phyloP scores from a whole-genome alignment of 2,113 vertebrate species.

The Lagopus leucura region DNA sequence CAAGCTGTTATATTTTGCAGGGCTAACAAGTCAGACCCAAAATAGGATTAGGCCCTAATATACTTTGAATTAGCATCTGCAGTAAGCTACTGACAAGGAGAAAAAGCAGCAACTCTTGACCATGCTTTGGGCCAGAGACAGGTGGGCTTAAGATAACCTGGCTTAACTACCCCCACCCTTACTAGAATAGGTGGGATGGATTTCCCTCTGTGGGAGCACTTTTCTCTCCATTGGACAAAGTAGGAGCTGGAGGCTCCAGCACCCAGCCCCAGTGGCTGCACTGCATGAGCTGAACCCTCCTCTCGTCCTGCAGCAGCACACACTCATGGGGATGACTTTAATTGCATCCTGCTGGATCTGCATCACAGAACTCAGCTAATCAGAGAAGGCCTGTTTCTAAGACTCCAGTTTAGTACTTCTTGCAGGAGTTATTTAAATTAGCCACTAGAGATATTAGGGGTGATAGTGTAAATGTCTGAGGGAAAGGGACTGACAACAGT shows the following conservation, averaged over 20 bases:
- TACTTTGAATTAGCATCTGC: slow-evolving; percentile 18
- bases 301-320: background rate
- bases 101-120: background rate
- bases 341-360: background rate
- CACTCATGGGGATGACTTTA: background rate
- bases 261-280: background rate
- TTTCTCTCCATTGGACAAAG: background rate
- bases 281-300: background rate
- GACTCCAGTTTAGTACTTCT: background rate
- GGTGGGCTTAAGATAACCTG: background rate
- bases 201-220: background rate
- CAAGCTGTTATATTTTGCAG: background rate
- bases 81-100: background rate
- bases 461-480: background rate
- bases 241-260: background rate
- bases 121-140: background rate
- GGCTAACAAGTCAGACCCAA: slow-evolving; percentile 32
- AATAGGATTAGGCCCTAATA: slow-evolving; percentile 24
- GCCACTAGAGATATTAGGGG: background rate
- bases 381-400: background rate
- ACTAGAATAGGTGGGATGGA: background rate
- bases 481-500: background rate
- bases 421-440: background rate
- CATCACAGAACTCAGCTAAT: background rate
- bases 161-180: background rate